A percentile compares a stretch with the other conserved stretches of the same genome.
phyloP scores from a whole-genome alignment of 2,797 vertebrate genomes.

The Rallus crepitans region DNA sequence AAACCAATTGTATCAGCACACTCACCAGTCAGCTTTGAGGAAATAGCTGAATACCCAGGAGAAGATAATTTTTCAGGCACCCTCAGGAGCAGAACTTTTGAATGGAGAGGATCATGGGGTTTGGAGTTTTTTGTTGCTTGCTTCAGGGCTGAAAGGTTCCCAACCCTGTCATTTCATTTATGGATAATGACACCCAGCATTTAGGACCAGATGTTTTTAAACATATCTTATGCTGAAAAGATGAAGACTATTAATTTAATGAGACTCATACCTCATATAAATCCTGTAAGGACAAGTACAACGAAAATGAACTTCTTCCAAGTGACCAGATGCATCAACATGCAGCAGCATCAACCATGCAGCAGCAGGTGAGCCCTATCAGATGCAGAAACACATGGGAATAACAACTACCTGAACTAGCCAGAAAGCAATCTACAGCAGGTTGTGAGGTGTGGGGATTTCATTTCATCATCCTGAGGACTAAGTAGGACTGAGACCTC shows the following conservation, averaged over 20 bases:
- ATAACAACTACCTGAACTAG: background rate
- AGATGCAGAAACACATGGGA: background rate
- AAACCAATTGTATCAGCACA: background rate
- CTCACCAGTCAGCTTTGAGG: background rate
- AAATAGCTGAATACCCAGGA: background rate
- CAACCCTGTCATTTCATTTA: conserved; percentile 14
- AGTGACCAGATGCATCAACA: background rate
- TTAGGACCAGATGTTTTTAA: conserved; percentile 17
- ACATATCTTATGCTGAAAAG: background rate
- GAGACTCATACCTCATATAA: conserved; percentile 4
- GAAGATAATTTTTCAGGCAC: background rate
- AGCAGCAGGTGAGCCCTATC: background rate
- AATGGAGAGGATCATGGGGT: background rate
- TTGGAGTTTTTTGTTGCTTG: background rate
- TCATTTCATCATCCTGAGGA: background rate
- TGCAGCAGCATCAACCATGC: background rate
- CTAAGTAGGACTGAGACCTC: background rate
- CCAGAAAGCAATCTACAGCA: background rate
- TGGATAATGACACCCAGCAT: background rate
- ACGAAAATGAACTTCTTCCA: background rate
- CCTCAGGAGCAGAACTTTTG: background rate
- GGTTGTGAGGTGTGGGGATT: background rate
- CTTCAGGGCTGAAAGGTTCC: conserved; percentile 17
- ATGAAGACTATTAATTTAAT: conserved; percentile 44
- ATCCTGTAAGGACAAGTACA: conserved; percentile 8